Conservation (phyloP, 2,888 invertebrate species). For the Drymonia ruficornis region DNA sequence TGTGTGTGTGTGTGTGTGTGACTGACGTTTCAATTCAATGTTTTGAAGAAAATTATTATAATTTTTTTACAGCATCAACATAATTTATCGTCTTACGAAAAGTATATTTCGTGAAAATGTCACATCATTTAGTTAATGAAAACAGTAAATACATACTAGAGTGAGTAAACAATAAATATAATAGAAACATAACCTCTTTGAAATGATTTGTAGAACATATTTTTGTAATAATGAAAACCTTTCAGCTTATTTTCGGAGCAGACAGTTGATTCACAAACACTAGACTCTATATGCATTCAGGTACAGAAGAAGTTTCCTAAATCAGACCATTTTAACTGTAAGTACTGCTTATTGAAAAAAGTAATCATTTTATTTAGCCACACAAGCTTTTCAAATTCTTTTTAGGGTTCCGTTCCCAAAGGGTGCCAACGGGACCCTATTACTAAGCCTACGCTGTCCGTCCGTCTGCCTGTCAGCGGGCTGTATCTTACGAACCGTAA, state of each 20-base stretch:
- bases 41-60: conserved; percentile 21
- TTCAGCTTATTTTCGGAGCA: conserved; percentile 89
- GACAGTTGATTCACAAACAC: conserved; percentile 88
- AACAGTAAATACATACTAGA: conserved; percentile 81
- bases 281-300: conserved; percentile 91
- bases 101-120: conserved; percentile 50
- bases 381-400: too few relatives aligned
- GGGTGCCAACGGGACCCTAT: too few relatives aligned
- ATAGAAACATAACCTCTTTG: conserved; percentile 35
- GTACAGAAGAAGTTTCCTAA: conserved; percentile 92
- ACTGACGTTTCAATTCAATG: conserved; percentile 22
- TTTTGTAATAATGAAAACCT: conserved; percentile 37
- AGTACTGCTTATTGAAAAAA: conserved; percentile 39
- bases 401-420: too few relatives aligned
- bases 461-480: too few relatives aligned
- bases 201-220: conserved; percentile 10
- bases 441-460: too few relatives aligned
- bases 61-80: conserved; percentile 5
- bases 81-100: background rate
- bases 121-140: conserved; percentile 74
- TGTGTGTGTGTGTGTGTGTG: background rate
- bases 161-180: conserved; percentile 52
- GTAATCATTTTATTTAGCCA: too few relatives aligned
- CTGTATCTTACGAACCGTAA: too few relatives aligned
- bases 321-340: conserved; percentile 91